Conservation (phyloP, 2,797 vertebrate genomes). For the Streptopelia turtur region DNA sequence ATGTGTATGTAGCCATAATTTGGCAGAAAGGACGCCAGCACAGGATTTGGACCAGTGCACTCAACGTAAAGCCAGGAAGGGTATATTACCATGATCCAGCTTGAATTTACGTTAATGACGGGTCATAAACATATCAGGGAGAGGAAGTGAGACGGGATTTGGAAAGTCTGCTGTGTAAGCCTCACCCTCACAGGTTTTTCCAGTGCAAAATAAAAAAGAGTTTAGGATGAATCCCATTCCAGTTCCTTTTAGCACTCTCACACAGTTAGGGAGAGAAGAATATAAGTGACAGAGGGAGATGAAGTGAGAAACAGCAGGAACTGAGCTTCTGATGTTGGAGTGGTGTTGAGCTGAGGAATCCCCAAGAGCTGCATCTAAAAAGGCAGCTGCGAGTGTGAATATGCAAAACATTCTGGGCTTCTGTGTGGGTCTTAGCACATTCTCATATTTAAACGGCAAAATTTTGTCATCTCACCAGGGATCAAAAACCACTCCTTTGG, state of each 20-base stretch:
- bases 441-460: neutral
- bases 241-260: neutral
- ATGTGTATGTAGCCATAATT: neutral
- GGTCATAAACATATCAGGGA: neutral
- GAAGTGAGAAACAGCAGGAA: slow-evolving; percentile 5
- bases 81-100: neutral
- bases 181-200: neutral
- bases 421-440: neutral
- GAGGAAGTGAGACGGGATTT: neutral
- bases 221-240: neutral
- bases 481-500: neutral
- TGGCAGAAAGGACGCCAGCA: neutral
- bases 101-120: neutral
- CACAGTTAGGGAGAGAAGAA: neutral
- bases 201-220: neutral
- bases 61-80: neutral
- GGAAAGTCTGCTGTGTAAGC: neutral
- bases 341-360: slow-evolving; percentile 11
- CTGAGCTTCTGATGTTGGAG: neutral
- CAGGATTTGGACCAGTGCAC: neutral
- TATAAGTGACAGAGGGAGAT: neutral
- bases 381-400: neutral
- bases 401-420: slow-evolving; percentile 12
- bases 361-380: slow-evolving; percentile 6
- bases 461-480: neutral